phyloP scores from a whole-genome alignment of 2,797 vertebrate species.

The Enteromius argenteus region DNA sequence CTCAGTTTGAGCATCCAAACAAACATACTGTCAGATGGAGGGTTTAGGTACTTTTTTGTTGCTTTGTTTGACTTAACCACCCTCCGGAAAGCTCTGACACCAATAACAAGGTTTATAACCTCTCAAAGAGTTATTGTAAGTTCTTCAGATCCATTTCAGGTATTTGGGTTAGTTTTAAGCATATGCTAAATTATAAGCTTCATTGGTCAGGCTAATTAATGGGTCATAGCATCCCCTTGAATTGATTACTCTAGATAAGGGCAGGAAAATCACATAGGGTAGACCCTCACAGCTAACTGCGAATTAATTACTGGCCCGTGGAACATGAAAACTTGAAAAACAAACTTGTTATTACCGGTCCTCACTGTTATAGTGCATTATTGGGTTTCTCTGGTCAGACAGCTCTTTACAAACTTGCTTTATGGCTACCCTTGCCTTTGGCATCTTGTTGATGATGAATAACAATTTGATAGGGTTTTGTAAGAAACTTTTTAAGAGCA shows the following conservation, averaged over 20 bases:
- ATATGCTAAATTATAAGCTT: conserved; percentile 81
- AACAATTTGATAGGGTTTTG: background rate
- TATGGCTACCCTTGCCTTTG: conserved; percentile 62
- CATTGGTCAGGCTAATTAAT: conserved; percentile 81
- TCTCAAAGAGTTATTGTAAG: background rate
- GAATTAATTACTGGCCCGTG: conserved; percentile 68
- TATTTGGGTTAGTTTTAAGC: conserved; percentile 61
- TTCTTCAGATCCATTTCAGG: conserved; percentile 59
- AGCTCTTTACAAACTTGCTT: conserved; percentile 76
- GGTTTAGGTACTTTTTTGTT: conserved; percentile 38
- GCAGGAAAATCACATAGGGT: conserved; percentile 77
- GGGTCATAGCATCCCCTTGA: conserved; percentile 75
- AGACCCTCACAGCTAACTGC: conserved; percentile 75
- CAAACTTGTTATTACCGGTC: conserved; percentile 76
- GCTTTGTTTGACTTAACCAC: conserved; percentile 48
- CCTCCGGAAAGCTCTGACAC: conserved; percentile 67
- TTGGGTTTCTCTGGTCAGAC: conserved; percentile 71
- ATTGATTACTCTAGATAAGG: conserved; percentile 73
- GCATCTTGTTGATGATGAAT: conserved; percentile 63
- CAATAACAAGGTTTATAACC: conserved; percentile 40
- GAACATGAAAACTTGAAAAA: conserved; percentile 78
- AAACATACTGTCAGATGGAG: conserved; percentile 60
- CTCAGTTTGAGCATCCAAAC: background rate
- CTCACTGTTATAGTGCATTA: conserved; percentile 50
- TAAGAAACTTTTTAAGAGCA: background rate